phyloP scores from a whole-genome alignment of 1,140 invertebrate genomes.

The Argopecten irradians region DNA sequence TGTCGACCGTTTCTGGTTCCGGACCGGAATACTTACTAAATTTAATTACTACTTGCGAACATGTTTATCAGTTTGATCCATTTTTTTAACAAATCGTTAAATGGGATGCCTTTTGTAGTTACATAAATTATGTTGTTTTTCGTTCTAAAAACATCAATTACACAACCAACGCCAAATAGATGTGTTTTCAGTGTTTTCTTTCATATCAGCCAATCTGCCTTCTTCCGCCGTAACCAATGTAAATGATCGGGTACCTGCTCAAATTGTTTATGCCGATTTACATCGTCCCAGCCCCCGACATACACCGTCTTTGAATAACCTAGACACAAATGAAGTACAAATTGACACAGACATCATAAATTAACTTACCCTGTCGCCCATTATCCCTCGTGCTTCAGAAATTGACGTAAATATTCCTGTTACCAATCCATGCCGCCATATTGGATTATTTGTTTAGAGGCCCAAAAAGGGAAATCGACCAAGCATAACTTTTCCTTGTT shows the following conservation, averaged over 20 bases:
- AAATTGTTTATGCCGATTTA: not conserved
- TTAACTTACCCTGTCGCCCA: not conserved
- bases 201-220: not conserved
- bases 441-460: not conserved
- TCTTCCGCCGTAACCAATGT: constrained; percentile 20
- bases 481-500: not conserved
- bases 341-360: not conserved
- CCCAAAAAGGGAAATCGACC: not conserved
- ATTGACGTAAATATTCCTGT: constrained; percentile 18
- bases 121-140: not conserved
- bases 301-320: not conserved
- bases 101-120: not conserved
- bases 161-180: not conserved
- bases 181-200: not conserved
- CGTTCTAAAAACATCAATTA: not conserved
- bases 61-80: not conserved
- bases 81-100: not conserved
- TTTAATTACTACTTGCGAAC: not conserved
- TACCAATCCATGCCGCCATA: not conserved
- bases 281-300: not conserved
- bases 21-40: not conserved
- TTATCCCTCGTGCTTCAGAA: not conserved
- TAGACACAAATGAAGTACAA: not conserved
- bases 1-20: too few relatives aligned
- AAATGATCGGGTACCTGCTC: constrained; percentile 20